Evolutionary conservation across 2,888 invertebrate genomes (phyloP).

Genomic region (Aspidapion aeneum): DNA sequence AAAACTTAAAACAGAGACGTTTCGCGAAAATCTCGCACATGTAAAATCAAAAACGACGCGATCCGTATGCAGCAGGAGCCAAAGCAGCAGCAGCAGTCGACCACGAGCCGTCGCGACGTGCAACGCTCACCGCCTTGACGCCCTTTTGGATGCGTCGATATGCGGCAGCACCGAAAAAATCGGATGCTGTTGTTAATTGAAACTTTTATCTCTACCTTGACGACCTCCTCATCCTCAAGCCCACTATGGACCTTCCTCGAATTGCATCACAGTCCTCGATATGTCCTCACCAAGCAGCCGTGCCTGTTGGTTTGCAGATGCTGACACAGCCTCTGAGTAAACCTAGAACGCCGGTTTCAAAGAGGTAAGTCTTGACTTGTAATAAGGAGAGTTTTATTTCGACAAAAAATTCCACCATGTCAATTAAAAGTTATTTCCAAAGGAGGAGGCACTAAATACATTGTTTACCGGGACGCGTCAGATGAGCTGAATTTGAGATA

Average conservation of each 20-base stretch:
- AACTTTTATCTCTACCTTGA: too few species aligned
- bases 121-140: conserved; percentile 18
- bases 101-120: conserved; percentile 8
- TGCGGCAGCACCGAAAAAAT: conserved; percentile 21
- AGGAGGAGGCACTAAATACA: too few species aligned
- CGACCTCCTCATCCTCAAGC: conserved; percentile 5
- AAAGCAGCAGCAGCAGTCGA: background rate
- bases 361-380: conserved; percentile 19
- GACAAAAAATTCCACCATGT: too few species aligned
- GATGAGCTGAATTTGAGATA: too few species aligned
- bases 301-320: conserved; percentile 32
- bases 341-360: conserved; percentile 27
- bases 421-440: too few species aligned
- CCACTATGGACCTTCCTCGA: conserved; percentile 45
- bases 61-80: background rate
- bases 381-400: too few species aligned
- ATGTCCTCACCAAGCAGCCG: conserved; percentile 35
- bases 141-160: conserved; percentile 13
- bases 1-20: background rate
- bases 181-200: conserved; percentile 13
- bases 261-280: conserved; percentile 45
- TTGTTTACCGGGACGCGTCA: too few species aligned
- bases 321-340: conserved; percentile 33
- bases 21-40: background rate
- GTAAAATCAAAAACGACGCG: background rate